These are phyloP conservation scores for Heliconius congener DNA, from an alignment of 1,140 invertebrate genomes.

Conservation along the genomic window DNA sequence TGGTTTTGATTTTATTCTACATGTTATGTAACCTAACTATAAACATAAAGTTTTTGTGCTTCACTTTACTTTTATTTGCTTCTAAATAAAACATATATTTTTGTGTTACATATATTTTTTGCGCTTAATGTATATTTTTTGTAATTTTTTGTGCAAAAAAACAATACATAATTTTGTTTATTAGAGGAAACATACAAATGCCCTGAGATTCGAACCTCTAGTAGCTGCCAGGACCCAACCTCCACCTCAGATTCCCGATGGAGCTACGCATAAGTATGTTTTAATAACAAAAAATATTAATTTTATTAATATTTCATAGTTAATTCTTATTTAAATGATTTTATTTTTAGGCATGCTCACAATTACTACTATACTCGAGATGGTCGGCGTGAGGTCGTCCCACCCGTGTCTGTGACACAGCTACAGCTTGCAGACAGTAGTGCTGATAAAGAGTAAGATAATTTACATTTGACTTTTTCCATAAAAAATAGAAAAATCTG, in stretches of 20 bases:
- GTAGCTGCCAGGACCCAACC: constrained; percentile 87
- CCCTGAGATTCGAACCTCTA: constrained; percentile 85
- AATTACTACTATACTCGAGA: constrained; percentile 92
- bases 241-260: constrained; percentile 88
- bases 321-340: not conserved
- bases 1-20: constrained; percentile 32
- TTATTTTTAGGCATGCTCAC: constrained; percentile 79
- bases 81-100: too few relatives aligned
- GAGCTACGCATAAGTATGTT: constrained; percentile 85
- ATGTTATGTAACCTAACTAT: constrained; percentile 60
- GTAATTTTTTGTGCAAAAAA: not conserved
- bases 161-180: constrained; percentile 35
- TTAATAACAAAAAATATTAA: not conserved
- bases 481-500: too few relatives aligned
- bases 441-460: constrained; percentile 67
- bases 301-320: not conserved
- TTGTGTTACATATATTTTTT: too few relatives aligned
- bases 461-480: not conserved
- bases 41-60: not conserved
- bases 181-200: constrained; percentile 83
- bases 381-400: constrained; percentile 86
- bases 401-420: constrained; percentile 84
- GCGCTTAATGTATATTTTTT: not conserved
- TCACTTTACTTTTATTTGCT: too few relatives aligned
- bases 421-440: constrained; percentile 60